Percentiles rank a stretch among this genome's conserved stretches.
These are phyloP conservation scores for Metopolophium dirhodum DNA, from an alignment of 1,140 invertebrate genomes.

Conservation along the genomic window DNA sequence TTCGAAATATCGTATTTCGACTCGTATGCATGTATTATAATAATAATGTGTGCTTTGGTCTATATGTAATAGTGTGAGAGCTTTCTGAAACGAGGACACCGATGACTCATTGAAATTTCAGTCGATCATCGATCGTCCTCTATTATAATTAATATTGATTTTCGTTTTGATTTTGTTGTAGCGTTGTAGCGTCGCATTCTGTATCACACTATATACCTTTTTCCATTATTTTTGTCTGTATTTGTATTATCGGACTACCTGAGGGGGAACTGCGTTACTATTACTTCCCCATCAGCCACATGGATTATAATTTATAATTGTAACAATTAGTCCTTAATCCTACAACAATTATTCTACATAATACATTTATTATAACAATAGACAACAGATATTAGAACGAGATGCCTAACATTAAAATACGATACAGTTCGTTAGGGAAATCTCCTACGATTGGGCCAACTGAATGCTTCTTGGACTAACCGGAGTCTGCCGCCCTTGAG, in stretches of 20 bases:
- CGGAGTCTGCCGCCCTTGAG: no score
- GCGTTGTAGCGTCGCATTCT: not conserved
- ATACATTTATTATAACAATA: no score
- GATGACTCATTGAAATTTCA: not conserved
- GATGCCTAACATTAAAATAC: no score
- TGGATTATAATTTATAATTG: not conserved
- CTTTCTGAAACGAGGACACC: not conserved
- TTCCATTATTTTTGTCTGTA: not conserved
- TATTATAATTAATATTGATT: not conserved
- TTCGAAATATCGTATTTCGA: not conserved
- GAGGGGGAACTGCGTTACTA: not conserved
- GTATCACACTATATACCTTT: not conserved
- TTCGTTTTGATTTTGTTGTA: not conserved
- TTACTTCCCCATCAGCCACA: not conserved
- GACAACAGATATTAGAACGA: no score
- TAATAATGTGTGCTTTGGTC: not conserved
- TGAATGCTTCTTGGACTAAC: no score
- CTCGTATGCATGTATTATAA: not conserved
- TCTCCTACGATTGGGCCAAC: no score
- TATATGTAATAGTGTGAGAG: not conserved
- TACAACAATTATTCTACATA: no score
- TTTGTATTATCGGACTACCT: not conserved
- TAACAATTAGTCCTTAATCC: no score
- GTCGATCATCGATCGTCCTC: not conserved
- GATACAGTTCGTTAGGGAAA: no score